Conservation (phyloP, 2,888 invertebrate genomes). For the Drosophila parthenogenetica region DNA sequence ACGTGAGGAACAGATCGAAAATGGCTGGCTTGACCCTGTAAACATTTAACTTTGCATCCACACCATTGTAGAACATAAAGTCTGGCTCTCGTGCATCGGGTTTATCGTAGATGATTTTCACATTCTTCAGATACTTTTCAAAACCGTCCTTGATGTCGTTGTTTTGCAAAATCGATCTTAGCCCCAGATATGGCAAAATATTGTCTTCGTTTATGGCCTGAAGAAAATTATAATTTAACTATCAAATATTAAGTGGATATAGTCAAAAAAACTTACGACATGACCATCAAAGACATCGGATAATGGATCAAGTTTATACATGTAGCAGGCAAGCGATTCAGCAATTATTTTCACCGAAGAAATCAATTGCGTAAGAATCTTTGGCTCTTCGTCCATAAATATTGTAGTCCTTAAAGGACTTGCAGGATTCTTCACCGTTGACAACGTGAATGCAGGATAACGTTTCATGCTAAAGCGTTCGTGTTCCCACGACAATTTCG, state of each 20-base stretch:
- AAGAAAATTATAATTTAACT: neutral
- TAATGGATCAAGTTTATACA: constrained; percentile 89
- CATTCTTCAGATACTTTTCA: constrained; percentile 91
- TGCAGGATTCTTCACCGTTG: constrained; percentile 87
- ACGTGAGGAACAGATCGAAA: constrained; percentile 97
- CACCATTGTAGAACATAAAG: constrained; percentile 94
- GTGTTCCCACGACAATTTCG: constrained; percentile 96
- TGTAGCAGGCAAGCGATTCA: constrained; percentile 92
- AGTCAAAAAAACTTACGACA: constrained; percentile 87
- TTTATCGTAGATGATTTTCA: constrained; percentile 88
- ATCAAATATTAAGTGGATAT: too few species aligned
- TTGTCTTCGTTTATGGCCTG: constrained; percentile 91
- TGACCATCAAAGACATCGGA: constrained; percentile 90
- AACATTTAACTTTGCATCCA: constrained; percentile 92
- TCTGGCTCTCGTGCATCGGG: constrained; percentile 96
- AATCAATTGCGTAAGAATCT: constrained; percentile 67
- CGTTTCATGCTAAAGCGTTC: constrained; percentile 97
- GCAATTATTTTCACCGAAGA: constrained; percentile 91
- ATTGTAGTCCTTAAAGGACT: constrained; percentile 83
- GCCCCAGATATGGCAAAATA: constrained; percentile 91
- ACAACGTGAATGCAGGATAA: constrained; percentile 96
- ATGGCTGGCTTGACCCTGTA: constrained; percentile 99
- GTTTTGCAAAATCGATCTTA: constrained; percentile 89
- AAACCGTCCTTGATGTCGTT: constrained; percentile 90
- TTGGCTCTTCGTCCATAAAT: constrained; percentile 78